Evolutionary conservation across 2,797 vertebrate genomes (phyloP).

Genomic region (Sylvia borin): DNA sequence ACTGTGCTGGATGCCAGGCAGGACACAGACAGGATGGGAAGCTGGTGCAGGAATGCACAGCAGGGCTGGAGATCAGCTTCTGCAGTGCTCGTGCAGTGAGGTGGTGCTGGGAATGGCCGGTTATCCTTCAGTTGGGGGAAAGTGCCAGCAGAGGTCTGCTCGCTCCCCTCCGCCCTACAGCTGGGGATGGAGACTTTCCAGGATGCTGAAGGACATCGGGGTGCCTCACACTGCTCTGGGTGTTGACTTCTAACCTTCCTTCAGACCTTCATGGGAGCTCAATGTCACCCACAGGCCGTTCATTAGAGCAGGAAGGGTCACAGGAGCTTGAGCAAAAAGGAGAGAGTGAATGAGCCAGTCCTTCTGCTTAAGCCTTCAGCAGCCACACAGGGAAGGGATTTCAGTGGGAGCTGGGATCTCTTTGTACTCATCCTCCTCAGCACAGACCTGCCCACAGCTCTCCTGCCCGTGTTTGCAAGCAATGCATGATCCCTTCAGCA

Average conservation of each 20-base stretch:
- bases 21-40: fast-evolving
- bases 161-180: background rate
- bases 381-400: background rate
- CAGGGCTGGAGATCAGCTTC: background rate
- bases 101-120: background rate
- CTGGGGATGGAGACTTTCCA: background rate
- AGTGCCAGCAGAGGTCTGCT: background rate
- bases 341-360: background rate
- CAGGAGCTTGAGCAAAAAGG: background rate
- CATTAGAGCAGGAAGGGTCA: background rate
- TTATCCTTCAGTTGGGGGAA: background rate
- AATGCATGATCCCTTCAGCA: background rate
- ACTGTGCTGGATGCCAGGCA: background rate
- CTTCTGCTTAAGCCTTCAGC: background rate
- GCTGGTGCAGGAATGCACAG: background rate
- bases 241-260: background rate
- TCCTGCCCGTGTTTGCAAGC: background rate
- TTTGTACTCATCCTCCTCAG: background rate
- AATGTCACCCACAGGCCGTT: background rate
- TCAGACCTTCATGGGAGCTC: background rate
- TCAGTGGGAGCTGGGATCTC: background rate
- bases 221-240: background rate
- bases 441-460: background rate
- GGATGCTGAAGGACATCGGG: background rate
- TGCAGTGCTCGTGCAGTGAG: background rate